Percentiles rank a stretch among this genome's conserved stretches.
Evolutionary conservation across 2,888 invertebrate species (phyloP).

Genomic region (Cataglyphis cursor): DNA sequence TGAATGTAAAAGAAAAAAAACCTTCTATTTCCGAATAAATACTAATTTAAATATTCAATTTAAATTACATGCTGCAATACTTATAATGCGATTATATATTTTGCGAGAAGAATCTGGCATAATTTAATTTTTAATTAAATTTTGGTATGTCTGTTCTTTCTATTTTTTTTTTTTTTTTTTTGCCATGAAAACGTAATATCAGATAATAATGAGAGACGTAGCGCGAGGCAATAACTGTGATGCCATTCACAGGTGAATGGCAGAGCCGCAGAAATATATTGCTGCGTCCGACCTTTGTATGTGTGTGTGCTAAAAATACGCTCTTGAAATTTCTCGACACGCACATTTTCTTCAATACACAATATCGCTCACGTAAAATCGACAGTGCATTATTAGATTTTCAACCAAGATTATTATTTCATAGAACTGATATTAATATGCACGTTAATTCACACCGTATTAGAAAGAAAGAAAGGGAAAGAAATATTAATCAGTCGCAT

Average conservation of each 20-base stretch:
- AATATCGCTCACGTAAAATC: background rate
- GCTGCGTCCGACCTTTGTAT: background rate
- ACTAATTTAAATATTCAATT: background rate
- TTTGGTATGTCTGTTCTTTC: background rate
- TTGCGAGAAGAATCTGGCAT: background rate
- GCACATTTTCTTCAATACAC: background rate
- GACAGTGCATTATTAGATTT: slow-evolving; percentile 4
- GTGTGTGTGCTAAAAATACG: background rate
- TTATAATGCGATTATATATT: slow-evolving; percentile 16
- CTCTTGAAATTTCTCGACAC: background rate
- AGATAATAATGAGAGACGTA: background rate
- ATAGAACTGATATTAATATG: background rate
- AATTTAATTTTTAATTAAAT: slow-evolving; percentile 24
- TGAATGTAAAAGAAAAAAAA: background rate
- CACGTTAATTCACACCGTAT: background rate
- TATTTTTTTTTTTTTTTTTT: background rate
- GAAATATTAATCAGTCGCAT: background rate
- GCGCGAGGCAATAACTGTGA: slow-evolving; percentile 30
- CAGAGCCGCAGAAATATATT: slow-evolving; percentile 14
- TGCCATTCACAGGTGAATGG: slow-evolving; percentile 40
- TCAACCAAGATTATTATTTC: background rate
- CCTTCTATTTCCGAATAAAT: background rate
- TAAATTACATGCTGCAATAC: slow-evolving; percentile 12
- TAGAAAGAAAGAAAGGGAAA: background rate
- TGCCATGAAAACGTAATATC: background rate